Conservation (phyloP, 2,797 vertebrate genomes). For the Tragopan temminckii region DNA sequence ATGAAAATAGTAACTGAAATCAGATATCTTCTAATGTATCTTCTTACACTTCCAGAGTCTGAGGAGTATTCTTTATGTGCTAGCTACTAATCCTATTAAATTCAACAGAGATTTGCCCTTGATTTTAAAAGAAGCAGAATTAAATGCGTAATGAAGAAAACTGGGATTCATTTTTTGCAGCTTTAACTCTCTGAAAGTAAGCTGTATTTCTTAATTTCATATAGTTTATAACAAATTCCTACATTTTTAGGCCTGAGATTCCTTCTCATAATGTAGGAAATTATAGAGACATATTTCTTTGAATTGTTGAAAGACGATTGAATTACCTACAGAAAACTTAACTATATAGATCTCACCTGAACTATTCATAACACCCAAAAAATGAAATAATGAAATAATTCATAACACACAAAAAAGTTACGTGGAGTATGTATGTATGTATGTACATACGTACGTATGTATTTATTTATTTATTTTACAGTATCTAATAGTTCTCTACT, state of each 20-base stretch:
- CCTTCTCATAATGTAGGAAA: background rate
- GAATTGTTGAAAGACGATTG: background rate
- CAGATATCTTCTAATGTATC: background rate
- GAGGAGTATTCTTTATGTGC: background rate
- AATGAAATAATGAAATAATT: background rate
- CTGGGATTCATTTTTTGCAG: background rate
- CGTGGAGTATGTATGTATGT: background rate
- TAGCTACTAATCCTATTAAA: background rate
- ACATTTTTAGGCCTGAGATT: too few species aligned
- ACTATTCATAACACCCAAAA: rapidly evolving
- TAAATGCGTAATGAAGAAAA: background rate
- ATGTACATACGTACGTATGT: too few species aligned
- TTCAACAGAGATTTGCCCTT: background rate
- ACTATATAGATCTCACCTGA: background rate
- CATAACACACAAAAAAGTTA: background rate
- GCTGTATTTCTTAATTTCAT: background rate
- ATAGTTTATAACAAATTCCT: background rate
- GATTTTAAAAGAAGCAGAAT: background rate
- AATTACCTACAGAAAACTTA: background rate
- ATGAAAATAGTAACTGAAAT: background rate
- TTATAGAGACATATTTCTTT: background rate
- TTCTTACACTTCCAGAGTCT: background rate
- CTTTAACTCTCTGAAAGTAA: background rate
- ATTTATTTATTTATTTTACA: background rate
- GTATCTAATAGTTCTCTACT: background rate